Conservation (phyloP, 2,888 invertebrate genomes). For the Matsumyia berberina region DNA sequence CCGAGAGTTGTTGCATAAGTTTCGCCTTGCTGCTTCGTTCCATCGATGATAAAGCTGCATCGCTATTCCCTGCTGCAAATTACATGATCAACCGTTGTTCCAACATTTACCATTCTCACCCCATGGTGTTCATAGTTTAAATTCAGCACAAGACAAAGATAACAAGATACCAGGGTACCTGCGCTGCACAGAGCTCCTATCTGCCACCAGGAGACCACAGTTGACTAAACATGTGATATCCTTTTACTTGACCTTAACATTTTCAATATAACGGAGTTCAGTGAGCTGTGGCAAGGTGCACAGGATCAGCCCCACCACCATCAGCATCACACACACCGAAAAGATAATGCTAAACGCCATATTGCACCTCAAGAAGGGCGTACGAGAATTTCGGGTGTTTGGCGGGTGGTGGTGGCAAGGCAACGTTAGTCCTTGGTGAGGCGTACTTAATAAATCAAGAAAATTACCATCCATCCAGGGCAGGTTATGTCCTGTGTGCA, state of each 20-base stretch:
- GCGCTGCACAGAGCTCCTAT: slow-evolving; percentile 11
- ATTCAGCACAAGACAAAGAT: slow-evolving; percentile 40
- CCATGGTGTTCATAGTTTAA: slow-evolving; percentile 17
- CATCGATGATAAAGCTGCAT: slow-evolving; percentile 50
- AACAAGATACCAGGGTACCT: slow-evolving; percentile 32
- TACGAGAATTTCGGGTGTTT: neutral
- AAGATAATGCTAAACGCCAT: slow-evolving; percentile 47
- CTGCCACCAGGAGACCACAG: slow-evolving; percentile 25
- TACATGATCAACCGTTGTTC: slow-evolving; percentile 62
- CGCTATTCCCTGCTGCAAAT: slow-evolving; percentile 34
- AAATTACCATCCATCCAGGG: slow-evolving; percentile 73
- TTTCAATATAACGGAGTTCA: slow-evolving; percentile 58
- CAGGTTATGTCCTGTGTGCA: slow-evolving; percentile 76
- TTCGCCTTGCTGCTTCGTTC: slow-evolving; percentile 16
- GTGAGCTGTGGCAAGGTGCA: slow-evolving; percentile 43
- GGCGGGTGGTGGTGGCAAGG: slow-evolving; percentile 30
- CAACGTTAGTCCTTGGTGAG: slow-evolving; percentile 69
- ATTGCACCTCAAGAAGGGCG: slow-evolving; percentile 16
- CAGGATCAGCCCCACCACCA: slow-evolving; percentile 2
- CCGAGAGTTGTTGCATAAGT: slow-evolving; percentile 31
- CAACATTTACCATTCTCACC: slow-evolving; percentile 24
- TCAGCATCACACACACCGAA: neutral
- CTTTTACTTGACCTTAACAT: slow-evolving; percentile 71
- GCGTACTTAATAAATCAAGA: slow-evolving; percentile 75
- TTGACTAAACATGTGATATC: slow-evolving; percentile 68